These are phyloP conservation scores for Temnothorax longispinosus DNA, from an alignment of 1,140 invertebrate species.

Conservation along the genomic window DNA sequence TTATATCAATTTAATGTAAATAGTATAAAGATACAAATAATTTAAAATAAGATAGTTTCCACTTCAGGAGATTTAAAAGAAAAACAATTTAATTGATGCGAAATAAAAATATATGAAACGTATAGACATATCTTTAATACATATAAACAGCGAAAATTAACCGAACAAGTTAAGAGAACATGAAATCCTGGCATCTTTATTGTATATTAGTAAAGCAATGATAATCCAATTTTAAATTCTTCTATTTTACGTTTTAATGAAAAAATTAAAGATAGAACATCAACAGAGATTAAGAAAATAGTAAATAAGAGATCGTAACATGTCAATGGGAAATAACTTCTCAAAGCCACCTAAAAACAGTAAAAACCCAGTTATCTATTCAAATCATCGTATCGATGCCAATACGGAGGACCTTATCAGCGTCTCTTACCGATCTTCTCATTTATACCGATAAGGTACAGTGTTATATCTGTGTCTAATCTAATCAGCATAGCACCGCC, in stretches of 20 bases:
- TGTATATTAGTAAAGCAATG: not conserved
- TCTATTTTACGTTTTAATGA: not conserved
- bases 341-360: not conserved
- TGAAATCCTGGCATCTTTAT: not conserved
- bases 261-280: not conserved
- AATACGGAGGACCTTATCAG: slow-evolving; percentile 11
- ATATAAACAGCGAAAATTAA: not conserved
- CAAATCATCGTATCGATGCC: not conserved
- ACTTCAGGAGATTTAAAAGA: not conserved
- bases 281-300: not conserved
- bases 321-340: not conserved
- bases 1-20: not conserved
- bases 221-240: not conserved
- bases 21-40: not conserved
- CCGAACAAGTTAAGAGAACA: not conserved
- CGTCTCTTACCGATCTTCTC: not conserved
- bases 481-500: slow-evolving; percentile 56
- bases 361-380: not conserved
- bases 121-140: not conserved
- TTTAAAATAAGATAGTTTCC: not conserved
- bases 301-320: not conserved
- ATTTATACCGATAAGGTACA: not conserved
- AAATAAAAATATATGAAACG: not conserved
- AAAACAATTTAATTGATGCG: not conserved
- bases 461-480: slow-evolving; percentile 54